Evolutionary conservation across 1,140 invertebrate species (phyloP).

Genomic region (Trypoxylus dichotomus): DNA sequence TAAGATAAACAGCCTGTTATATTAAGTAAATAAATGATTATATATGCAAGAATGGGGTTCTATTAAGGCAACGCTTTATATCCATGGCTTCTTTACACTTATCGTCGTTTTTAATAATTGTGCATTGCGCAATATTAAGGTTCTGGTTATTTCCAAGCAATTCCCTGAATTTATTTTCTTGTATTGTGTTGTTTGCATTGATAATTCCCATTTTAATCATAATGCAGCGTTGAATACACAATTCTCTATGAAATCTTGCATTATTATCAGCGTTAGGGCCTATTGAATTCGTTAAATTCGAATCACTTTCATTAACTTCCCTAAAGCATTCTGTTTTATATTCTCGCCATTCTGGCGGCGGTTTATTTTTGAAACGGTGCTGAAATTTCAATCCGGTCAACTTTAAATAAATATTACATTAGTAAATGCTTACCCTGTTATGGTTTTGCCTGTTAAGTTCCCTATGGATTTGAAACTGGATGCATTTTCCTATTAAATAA

Average conservation of each 20-base stretch:
- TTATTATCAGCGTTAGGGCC: neutral
- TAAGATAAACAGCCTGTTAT: neutral
- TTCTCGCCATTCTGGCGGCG: neutral
- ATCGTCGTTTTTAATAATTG: neutral
- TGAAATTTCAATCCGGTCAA: neutral
- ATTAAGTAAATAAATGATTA: neutral
- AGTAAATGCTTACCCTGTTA: neutral
- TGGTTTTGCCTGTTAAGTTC: neutral
- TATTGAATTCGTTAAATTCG: neutral
- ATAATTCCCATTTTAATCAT: neutral
- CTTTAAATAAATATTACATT: too few relatives aligned
- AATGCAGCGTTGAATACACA: neutral
- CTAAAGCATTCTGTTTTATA: neutral
- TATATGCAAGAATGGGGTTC: neutral
- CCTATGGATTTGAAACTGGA: neutral
- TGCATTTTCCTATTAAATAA: neutral
- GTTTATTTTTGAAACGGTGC: neutral
- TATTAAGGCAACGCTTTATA: neutral
- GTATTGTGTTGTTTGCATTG: neutral
- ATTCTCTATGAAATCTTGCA: neutral
- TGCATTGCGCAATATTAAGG: neutral
- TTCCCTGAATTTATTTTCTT: neutral
- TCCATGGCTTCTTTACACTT: neutral
- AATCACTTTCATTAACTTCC: neutral
- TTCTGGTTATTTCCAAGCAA: neutral